Evolutionary conservation across 2,888 invertebrate species (phyloP).

Genomic region (Dendrolimus houi): DNA sequence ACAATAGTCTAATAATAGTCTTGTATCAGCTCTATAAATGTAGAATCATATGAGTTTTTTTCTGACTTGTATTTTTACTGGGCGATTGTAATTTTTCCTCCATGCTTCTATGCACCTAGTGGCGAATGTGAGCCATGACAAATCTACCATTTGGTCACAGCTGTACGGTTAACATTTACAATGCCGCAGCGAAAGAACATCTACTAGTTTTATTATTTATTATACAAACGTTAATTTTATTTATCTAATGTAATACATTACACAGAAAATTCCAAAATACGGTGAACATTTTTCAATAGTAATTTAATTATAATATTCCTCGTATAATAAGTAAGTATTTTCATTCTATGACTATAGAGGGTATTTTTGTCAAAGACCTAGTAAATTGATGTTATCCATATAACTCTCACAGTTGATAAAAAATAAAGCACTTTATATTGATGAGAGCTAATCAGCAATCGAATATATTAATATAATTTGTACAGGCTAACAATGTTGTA

Average conservation of each 20-base stretch:
- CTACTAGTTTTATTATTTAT: conserved; percentile 26
- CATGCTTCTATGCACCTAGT: conserved; percentile 38
- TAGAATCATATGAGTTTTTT: not conserved
- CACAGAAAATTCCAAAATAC: conserved; percentile 11
- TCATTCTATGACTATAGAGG: conserved; percentile 6
- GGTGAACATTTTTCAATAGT: conserved; percentile 1
- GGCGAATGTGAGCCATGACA: conserved; percentile 25
- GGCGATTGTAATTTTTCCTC: conserved; percentile 14
- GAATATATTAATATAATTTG: conserved; percentile 57
- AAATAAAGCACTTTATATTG: conserved; percentile 55
- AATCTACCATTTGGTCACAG: conserved; percentile 30
- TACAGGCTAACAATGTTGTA: conserved; percentile 43
- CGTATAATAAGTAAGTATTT: conserved; percentile 1
- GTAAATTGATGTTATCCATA: conserved; percentile 15
- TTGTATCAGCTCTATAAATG: conserved; percentile 12
- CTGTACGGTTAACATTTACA: conserved; percentile 19
- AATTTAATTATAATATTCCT: conserved; percentile 1
- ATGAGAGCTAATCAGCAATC: conserved; percentile 48
- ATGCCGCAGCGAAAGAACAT: conserved; percentile 20
- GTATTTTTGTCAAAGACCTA: conserved; percentile 31
- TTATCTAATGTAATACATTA: conserved; percentile 19
- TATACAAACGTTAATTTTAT: conserved; percentile 23
- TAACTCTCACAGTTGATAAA: conserved; percentile 41
- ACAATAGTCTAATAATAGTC: too few species aligned
- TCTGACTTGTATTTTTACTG: conserved; percentile 3